These are phyloP conservation scores for Poeciliopsis paucimaculata DNA, from an alignment of 2,797 vertebrate genomes.

Conservation along the genomic window DNA sequence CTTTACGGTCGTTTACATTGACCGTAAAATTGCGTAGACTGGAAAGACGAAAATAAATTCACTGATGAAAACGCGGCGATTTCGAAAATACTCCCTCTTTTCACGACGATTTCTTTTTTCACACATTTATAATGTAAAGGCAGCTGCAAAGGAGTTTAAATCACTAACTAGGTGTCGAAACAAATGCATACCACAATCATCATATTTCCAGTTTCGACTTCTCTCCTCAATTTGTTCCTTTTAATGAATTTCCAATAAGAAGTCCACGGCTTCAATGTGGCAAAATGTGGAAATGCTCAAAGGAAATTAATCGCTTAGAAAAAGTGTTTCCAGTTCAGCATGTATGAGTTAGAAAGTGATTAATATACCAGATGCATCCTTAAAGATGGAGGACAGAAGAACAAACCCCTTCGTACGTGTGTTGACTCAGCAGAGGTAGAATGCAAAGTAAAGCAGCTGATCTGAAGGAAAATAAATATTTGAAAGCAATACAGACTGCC, in stretches of 20 bases:
- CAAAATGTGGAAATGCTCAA: neutral
- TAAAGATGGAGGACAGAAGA: conserved; percentile 2
- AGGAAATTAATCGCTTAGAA: neutral
- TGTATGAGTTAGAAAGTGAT: neutral
- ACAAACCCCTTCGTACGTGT: neutral
- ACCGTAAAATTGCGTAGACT: too few species aligned
- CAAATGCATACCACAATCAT: neutral
- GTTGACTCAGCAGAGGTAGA: conserved; percentile 2
- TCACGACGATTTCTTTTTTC: too few species aligned
- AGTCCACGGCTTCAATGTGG: neutral
- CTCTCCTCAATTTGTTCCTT: neutral
- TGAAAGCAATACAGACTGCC: neutral
- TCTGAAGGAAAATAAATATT: conserved; percentile 7
- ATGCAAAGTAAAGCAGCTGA: conserved; percentile 10
- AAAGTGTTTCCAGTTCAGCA: neutral
- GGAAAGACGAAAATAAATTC: too few species aligned
- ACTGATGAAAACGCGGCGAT: too few species aligned
- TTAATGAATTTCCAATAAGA: neutral
- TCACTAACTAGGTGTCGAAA: neutral
- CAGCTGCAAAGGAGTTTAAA: neutral
- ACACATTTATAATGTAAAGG: too few species aligned
- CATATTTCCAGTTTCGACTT: neutral
- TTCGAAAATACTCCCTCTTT: too few species aligned
- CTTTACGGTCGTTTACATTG: too few species aligned
- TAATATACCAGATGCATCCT: neutral